phyloP scores from a whole-genome alignment of 2,797 vertebrate genomes.

The Sebastes paucispinis region DNA sequence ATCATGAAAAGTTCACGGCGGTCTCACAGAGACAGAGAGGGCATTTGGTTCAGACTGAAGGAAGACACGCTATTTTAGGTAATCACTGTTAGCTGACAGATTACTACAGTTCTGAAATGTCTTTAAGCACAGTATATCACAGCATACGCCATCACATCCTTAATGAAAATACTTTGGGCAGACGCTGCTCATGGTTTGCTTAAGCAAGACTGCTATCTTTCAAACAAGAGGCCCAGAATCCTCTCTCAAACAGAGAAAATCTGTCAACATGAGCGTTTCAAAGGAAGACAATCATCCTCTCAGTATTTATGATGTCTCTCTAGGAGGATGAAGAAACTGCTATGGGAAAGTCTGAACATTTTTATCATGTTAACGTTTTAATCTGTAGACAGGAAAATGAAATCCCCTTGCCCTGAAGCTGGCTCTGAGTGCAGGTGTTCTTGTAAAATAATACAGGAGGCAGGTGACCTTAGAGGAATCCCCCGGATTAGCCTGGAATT shows the following conservation, averaged over 20 bases:
- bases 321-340: not conserved
- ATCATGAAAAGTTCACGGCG: conserved; percentile 15
- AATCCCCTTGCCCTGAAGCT: conserved; percentile 42
- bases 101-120: not conserved
- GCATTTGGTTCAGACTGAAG: conserved; percentile 6
- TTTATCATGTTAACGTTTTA: conserved; percentile 32
- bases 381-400: conserved; percentile 51
- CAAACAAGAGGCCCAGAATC: not conserved
- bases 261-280: not conserved
- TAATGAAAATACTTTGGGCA: not conserved
- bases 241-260: not conserved
- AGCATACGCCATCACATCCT: not conserved
- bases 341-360: not conserved
- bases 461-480: conserved; percentile 50
- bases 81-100: not conserved
- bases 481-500: conserved; percentile 41
- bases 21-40: conserved; percentile 1
- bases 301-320: not conserved
- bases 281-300: not conserved
- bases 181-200: not conserved
- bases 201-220: not conserved
- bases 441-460: conserved; percentile 44
- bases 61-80: not conserved
- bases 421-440: conserved; percentile 44
- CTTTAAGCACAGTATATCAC: not conserved